Conservation (phyloP, 2,888 invertebrate species). For the Eupeodes latifasciatus region DNA sequence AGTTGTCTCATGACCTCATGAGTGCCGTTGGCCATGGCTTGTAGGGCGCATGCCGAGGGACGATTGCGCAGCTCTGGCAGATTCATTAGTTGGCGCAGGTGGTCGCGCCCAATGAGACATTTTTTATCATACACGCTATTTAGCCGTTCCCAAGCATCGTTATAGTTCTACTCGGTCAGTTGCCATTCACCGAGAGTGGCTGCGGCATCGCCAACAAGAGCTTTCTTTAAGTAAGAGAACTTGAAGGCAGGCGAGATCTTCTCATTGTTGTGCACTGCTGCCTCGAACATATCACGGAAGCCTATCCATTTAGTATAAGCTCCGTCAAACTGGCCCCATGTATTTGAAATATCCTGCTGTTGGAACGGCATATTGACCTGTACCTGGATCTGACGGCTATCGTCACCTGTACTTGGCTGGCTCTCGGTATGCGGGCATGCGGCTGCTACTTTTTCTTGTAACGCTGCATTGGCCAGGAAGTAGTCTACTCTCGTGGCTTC, state of each 20-base stretch:
- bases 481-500: neutral
- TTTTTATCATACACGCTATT: slow-evolving; percentile 4
- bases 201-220: slow-evolving; percentile 24
- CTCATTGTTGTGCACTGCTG: slow-evolving; percentile 16
- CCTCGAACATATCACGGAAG: neutral
- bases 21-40: no score
- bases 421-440: neutral
- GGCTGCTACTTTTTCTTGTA: neutral
- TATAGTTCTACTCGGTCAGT: slow-evolving; percentile 49
- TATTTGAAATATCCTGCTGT: slow-evolving; percentile 14
- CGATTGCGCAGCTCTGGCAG: neutral
- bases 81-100: neutral
- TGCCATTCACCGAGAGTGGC: slow-evolving; percentile 42
- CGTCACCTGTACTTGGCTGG: neutral
- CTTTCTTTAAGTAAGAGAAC: slow-evolving; percentile 41
- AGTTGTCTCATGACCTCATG: no score
- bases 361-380: slow-evolving; percentile 28
- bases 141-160: slow-evolving; percentile 38
- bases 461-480: neutral
- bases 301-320: slow-evolving; percentile 33
- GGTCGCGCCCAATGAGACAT: neutral
- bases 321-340: slow-evolving; percentile 48
- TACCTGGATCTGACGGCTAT: neutral
- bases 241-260: slow-evolving; percentile 32
- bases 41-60: no score